Evolutionary conservation across 2,113 vertebrate genomes (phyloP), one percentile per base, ranked within the genome.

Genomic region (Upupa epops): DNA sequence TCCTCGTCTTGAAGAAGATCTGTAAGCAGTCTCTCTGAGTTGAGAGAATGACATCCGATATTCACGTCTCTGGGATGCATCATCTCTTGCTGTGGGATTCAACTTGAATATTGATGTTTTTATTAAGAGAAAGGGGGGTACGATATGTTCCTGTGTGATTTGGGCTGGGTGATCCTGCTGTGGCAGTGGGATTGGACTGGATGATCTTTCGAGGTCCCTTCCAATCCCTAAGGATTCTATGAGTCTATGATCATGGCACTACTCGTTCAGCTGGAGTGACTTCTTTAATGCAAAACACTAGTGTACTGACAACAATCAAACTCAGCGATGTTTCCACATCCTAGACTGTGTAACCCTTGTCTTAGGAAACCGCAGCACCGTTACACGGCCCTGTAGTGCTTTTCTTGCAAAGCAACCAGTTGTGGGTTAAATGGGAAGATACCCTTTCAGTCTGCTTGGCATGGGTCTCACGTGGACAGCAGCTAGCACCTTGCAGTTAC

Each of bases 1-100:
- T 82, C 34, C 11, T 87, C 66, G 71, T 71, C 70, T 61, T 68
- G 66, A 73, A 66, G 83, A 76, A 89, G 91, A 93, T 48, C 72
- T 81, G 59, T 73, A 89, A 88, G 88, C 77, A 92, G 49, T 91
- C 74, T 69, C 59, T 95, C 80, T 83, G 84, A 55, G 63, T 79
- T 74, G 48, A 65, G 56, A 85, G 80, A 91, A 36, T 68, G 66
- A 12, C 88, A 79, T 92, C 90, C 72, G 83, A 51, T 54, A 49
- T 69, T 92, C 29, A 69, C 65, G 79, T 91, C 29, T 7, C 73
- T 94, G 73, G 45, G 85, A 93, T 80, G 54, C 36, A 68, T 83
- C 88, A 70, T 70, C 76, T 95, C 26, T 90, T 94, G 76, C 60
- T 54, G 8, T 31, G 42, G 6, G 31, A 4, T 21, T 18, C 14